phyloP scores from a whole-genome alignment of 2,113 vertebrate species.

The Upupa epops region DNA sequence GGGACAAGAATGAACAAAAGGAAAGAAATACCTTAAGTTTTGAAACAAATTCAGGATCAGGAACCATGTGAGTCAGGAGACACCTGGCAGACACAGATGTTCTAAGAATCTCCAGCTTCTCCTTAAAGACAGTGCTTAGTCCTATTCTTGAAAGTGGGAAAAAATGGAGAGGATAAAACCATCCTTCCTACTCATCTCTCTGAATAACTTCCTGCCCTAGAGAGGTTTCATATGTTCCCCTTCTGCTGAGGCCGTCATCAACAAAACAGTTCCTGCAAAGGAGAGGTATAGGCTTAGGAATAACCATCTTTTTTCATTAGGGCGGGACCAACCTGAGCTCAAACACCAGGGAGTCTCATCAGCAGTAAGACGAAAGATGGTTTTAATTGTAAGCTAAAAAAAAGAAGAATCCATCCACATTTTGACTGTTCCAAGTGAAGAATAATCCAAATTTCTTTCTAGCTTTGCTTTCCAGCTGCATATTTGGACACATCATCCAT shows the following conservation, averaged over 20 bases:
- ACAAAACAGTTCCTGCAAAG: background rate
- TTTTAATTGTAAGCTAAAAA: background rate
- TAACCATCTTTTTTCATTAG: rapidly evolving
- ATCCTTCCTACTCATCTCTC: background rate
- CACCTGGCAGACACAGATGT: background rate
- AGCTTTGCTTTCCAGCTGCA: background rate
- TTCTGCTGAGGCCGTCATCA: background rate
- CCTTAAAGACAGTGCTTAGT: rapidly evolving
- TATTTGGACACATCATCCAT: background rate
- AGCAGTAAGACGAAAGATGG: background rate
- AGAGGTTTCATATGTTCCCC: background rate
- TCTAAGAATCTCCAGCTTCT: background rate
- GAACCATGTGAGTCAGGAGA: background rate
- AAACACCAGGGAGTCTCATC: rapidly evolving
- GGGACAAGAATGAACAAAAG: background rate
- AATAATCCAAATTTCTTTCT: background rate
- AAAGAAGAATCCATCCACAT: background rate
- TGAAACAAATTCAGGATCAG: background rate
- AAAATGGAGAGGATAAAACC: background rate
- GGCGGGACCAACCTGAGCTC: background rate
- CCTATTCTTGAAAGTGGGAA: background rate
- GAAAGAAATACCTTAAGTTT: background rate
- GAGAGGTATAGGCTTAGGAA: background rate
- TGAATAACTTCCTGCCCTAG: background rate
- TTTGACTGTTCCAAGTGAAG: background rate